phyloP scores from a whole-genome alignment of 1,140 invertebrate species.

The Camponotus floridanus region DNA sequence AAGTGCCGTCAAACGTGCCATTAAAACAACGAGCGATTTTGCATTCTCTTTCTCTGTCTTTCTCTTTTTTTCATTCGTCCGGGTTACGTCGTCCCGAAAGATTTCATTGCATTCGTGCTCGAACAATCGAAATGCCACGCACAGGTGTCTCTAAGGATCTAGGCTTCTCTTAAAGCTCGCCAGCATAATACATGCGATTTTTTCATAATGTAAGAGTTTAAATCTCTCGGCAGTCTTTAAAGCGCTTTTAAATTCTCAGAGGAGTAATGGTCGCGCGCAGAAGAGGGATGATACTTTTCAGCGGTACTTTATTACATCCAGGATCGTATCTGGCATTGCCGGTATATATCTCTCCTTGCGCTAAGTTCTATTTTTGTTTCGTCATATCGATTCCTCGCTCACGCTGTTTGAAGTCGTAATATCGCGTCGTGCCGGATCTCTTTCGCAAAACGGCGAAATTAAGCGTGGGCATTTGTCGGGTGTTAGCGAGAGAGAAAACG shows the following conservation, averaged over 20 bases:
- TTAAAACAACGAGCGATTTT: constrained; percentile 15
- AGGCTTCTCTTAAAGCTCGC: background rate
- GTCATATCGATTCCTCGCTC: constrained; percentile 65
- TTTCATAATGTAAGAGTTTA: constrained; percentile 33
- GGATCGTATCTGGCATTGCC: constrained; percentile 4
- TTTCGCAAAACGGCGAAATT: constrained; percentile 35
- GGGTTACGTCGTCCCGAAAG: background rate
- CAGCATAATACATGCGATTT: background rate
- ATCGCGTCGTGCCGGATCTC: constrained; percentile 41
- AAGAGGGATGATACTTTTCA: constrained; percentile 26
- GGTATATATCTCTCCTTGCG: constrained; percentile 51
- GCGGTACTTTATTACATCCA: constrained; percentile 39
- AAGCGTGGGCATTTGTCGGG: constrained; percentile 13
- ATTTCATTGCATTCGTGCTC: constrained; percentile 6
- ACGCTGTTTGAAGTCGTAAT: constrained; percentile 52
- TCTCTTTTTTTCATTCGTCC: background rate
- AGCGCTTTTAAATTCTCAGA: constrained; percentile 19
- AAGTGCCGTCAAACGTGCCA: constrained; percentile 37
- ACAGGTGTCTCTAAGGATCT: background rate
- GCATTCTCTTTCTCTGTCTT: constrained; percentile 5
- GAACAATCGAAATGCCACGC: background rate
- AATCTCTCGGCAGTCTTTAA: constrained; percentile 20
- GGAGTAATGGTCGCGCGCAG: background rate
- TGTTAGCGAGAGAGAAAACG: background rate
- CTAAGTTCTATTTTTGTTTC: constrained; percentile 69